phyloP scores from a whole-genome alignment of 2,888 invertebrate species.

The Colostygia pectinataria region DNA sequence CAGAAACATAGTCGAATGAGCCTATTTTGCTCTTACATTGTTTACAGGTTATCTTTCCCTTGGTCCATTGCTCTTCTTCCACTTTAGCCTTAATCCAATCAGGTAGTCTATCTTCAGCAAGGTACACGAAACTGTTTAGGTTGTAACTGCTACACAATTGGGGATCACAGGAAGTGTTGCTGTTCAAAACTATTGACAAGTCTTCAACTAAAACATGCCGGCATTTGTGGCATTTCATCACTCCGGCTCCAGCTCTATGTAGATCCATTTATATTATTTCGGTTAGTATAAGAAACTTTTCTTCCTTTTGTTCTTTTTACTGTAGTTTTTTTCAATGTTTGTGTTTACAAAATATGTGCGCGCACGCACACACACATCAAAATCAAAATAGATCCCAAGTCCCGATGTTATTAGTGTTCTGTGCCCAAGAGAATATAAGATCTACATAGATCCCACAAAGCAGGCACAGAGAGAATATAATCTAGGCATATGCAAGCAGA shows the following conservation, averaged over 20 bases:
- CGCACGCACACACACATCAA: too few relatives aligned
- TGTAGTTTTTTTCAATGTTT: too few relatives aligned
- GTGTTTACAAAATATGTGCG: too few relatives aligned
- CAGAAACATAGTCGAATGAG: slow-evolving; percentile 86
- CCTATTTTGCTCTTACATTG: slow-evolving; percentile 85
- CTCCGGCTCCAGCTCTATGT: slow-evolving; percentile 29
- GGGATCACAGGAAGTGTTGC: slow-evolving; percentile 42
- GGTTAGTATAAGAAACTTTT: too few relatives aligned
- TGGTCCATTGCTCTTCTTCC: slow-evolving; percentile 84
- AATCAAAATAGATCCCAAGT: too few relatives aligned
- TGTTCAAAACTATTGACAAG: slow-evolving; percentile 35
- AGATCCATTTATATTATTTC: slow-evolving; percentile 31
- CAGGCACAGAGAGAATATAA: too few relatives aligned
- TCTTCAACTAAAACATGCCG: slow-evolving; percentile 59
- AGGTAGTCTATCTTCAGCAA: slow-evolving; percentile 82
- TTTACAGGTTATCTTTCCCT: slow-evolving; percentile 86
- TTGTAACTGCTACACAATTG: slow-evolving; percentile 58
- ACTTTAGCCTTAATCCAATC: slow-evolving; percentile 80
- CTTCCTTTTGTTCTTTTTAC: too few relatives aligned
- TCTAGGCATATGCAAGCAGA: too few relatives aligned
- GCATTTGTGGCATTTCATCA: slow-evolving; percentile 76
- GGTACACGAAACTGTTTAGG: slow-evolving; percentile 66
- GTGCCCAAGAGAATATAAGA: too few relatives aligned
- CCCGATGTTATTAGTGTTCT: too few relatives aligned
- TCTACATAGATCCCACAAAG: too few relatives aligned